phyloP scores from a whole-genome alignment of 2,113 vertebrate species.

The Mellivora capensis region DNA sequence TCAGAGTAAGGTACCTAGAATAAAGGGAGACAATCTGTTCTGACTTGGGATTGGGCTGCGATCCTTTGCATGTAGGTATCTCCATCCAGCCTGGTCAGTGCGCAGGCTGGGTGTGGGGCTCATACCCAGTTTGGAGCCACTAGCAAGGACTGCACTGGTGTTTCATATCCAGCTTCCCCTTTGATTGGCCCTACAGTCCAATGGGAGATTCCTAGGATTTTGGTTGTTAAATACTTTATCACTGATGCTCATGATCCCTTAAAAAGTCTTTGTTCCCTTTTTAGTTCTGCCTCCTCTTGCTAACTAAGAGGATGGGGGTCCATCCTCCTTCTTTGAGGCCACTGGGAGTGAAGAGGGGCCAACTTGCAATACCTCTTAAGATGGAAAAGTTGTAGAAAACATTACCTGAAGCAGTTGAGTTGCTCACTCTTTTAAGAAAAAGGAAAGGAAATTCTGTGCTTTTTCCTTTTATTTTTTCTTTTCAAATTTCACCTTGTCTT shows the following conservation, averaged over 20 bases:
- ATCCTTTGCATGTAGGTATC: neutral
- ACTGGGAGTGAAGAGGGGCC: neutral
- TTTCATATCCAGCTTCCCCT: neutral
- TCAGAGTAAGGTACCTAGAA: neutral
- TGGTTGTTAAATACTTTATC: neutral
- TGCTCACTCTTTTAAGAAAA: neutral
- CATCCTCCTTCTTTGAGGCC: neutral
- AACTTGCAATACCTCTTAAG: neutral
- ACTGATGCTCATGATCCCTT: neutral
- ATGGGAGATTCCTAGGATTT: neutral
- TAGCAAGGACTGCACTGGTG: neutral
- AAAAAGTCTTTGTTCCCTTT: neutral
- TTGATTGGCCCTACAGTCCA: neutral
- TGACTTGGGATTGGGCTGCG: neutral
- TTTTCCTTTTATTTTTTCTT: neutral
- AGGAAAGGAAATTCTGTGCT: neutral
- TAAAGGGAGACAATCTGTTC: neutral
- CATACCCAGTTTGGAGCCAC: neutral
- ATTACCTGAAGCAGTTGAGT: neutral
- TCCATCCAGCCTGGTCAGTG: neutral
- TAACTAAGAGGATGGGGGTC: neutral
- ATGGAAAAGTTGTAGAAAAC: neutral
- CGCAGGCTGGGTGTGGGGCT: neutral
- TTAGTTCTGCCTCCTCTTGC: neutral
- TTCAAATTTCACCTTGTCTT: neutral